Evolutionary conservation across 2,888 invertebrate species (phyloP).

Genomic region (Augiades crinisus): DNA sequence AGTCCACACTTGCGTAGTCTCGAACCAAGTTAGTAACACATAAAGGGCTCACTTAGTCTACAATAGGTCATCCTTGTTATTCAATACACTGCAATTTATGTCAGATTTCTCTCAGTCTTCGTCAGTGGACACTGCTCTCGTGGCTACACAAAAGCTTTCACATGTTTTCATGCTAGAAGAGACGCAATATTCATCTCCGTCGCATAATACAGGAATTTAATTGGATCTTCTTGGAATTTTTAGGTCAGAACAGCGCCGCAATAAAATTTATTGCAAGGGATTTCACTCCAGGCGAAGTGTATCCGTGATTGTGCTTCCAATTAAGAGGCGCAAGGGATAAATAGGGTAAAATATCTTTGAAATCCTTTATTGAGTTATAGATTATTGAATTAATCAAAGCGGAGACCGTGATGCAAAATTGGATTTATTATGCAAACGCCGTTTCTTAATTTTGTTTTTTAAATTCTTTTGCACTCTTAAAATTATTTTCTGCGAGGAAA

Average conservation of each 20-base stretch:
- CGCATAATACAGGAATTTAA: constrained; percentile 69
- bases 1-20: no score
- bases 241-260: constrained; percentile 38
- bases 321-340: constrained; percentile 11
- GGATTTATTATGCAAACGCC: no score
- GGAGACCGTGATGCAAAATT: no score
- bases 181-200: constrained; percentile 34
- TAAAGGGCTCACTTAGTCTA: no score
- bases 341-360: constrained; percentile 8
- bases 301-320: constrained; percentile 8
- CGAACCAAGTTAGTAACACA: no score
- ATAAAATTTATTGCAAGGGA: constrained; percentile 69
- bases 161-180: constrained; percentile 30
- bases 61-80: not conserved
- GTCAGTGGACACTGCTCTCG: not conserved
- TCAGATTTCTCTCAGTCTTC: not conserved
- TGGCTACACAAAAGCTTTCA: constrained; percentile 14
- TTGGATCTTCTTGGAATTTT: constrained; percentile 71
- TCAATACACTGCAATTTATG: not conserved
- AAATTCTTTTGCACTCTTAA: no score
- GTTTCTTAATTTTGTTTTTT: no score
- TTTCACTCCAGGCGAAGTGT: constrained; percentile 42
- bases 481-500: no score
- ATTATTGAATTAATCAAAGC: not conserved
- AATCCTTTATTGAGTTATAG: not conserved